Conservation (phyloP, 2,797 vertebrate species). For the Fratercula arctica region DNA sequence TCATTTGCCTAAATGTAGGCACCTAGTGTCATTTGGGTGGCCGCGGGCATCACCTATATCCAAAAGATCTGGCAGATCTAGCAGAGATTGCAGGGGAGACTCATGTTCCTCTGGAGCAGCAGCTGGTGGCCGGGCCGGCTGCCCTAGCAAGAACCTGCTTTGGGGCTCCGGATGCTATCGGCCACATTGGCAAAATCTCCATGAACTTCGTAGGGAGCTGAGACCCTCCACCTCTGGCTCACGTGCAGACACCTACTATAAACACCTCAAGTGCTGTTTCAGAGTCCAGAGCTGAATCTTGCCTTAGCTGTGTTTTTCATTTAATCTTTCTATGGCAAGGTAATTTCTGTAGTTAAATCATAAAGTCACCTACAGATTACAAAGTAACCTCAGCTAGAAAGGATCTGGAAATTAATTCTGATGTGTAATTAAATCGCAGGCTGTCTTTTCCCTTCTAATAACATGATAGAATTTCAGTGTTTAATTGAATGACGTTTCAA, state of each 20-base stretch:
- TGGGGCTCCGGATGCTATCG: fast-evolving
- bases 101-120: background rate
- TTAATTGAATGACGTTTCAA: background rate
- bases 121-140: background rate
- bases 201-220: background rate
- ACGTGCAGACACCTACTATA: fast-evolving
- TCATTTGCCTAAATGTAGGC: background rate
- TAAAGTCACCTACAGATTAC: background rate
- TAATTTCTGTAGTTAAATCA: background rate
- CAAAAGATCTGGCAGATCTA: background rate
- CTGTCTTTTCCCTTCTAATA: background rate
- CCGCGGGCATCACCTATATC: background rate
- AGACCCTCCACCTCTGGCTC: fast-evolving
- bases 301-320: background rate
- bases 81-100: background rate
- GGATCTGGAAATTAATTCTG: background rate
- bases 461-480: background rate
- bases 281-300: background rate
- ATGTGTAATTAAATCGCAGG: background rate
- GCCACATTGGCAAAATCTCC: background rate
- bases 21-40: background rate
- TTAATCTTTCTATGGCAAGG: background rate
- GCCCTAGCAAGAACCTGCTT: fast-evolving
- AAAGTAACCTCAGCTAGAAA: background rate
- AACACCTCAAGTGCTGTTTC: background rate